These are phyloP conservation scores for Epinephelus moara DNA, from an alignment of 2,113 vertebrate genomes.

Conservation along the genomic window DNA sequence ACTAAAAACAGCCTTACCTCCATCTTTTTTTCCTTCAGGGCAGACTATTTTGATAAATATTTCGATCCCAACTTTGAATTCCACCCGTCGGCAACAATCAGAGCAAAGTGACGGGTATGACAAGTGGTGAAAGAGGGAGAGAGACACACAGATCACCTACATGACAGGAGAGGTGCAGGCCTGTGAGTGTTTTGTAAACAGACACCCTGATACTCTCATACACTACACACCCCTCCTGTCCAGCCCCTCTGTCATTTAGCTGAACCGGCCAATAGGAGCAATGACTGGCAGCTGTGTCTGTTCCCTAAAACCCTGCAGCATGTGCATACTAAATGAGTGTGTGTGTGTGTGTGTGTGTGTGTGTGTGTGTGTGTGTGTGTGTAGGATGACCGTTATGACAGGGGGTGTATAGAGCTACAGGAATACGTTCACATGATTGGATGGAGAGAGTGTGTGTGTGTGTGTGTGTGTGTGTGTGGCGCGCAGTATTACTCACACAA, in stretches of 20 bases:
- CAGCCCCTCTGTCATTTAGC: constrained; percentile 46
- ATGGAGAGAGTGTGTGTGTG: background rate
- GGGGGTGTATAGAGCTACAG: background rate
- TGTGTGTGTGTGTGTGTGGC: background rate
- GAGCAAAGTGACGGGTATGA: constrained; percentile 6
- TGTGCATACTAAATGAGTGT: constrained; percentile 20
- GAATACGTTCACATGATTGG: constrained; percentile 20
- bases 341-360: constrained; percentile 10
- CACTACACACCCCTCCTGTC: background rate
- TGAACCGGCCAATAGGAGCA: constrained; percentile 64
- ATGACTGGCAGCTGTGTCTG: constrained; percentile 56
- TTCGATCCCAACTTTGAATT: constrained; percentile 6
- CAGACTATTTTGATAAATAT: background rate
- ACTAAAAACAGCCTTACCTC: constrained; percentile 67
- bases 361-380: constrained; percentile 31
- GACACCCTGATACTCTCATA: constrained; percentile 55
- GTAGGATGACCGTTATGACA: constrained; percentile 15
- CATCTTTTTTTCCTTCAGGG: constrained; percentile 58
- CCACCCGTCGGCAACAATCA: background rate
- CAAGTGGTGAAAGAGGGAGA: constrained; percentile 3
- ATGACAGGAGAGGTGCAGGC: constrained; percentile 52
- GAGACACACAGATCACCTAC: constrained; percentile 38
- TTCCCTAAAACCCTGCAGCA: constrained; percentile 56
- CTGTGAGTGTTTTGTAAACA: constrained; percentile 79
- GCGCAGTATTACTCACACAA: background rate